Evolutionary conservation across 2,113 vertebrate species (phyloP), one percentile per base, ranked within the genome.

Genomic region (Mirounga angustirostris): DNA sequence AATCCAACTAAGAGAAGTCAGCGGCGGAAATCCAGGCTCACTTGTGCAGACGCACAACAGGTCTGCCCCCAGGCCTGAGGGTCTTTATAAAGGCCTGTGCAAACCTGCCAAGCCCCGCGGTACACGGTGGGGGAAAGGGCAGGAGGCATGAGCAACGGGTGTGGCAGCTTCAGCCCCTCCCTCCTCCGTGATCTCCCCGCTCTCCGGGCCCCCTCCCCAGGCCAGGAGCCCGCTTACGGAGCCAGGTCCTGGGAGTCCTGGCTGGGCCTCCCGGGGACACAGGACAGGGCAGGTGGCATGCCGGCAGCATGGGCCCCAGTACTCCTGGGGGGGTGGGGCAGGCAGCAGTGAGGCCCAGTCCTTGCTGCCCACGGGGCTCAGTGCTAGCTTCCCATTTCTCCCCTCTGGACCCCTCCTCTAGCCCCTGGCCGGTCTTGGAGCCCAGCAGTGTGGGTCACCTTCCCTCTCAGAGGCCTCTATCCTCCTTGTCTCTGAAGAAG

Each of bases 51-150:
- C 91, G 46, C n/a, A 0, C 12, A n/a, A 30, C 36, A 15, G 36
- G 95, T 18, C 90, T 69, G 59, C 24, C 91, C 89, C 85, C 16
- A 58, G 85, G 76, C 52, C 85, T 73, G 10, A 4, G 12, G 46
- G 92, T 52, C 92, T 85, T 52, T 19, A 59, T 73, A 21, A 7
- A 81, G 67, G 65, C 95, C 78, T 43, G 79, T 54, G 52, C 71
- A 22, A 87, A 69, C n/a, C 67, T 65, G 54, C 59, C 19, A 40
- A 2, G 56, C 22, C 86, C 76, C 18, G 28, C 0, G 46, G 33
- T 0, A 1, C 18, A 21, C 1, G 0, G n/a, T 0, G 2, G n/a
- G 18, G 18, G 46, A 1, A 46, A n/a, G 36, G 21, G 59, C 33
- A 10, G 40, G 2, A 9, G 2, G 30, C 0, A 1, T 0, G 40